A percentile compares a stretch with the other conserved stretches of the same genome.
phyloP scores from a whole-genome alignment of 2,113 vertebrate genomes.

The Platysteira castanea region DNA sequence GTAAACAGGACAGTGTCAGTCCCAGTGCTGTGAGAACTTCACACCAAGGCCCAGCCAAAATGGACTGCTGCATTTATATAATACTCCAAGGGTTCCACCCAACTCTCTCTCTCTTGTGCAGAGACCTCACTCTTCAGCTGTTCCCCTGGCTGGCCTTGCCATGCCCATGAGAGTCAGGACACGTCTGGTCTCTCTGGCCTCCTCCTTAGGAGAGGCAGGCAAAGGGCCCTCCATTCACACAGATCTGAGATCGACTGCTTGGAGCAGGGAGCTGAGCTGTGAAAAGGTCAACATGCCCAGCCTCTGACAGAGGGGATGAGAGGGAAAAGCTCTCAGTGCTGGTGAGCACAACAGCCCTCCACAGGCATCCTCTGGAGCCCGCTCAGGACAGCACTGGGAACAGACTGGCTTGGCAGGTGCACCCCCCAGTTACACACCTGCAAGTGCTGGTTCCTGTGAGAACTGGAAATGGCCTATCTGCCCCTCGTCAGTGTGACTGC shows the following conservation, averaged over 20 bases:
- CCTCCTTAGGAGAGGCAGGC: background rate
- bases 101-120: fast-evolving
- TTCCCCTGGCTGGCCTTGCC: background rate
- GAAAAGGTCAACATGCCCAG: background rate
- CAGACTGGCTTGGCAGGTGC: fast-evolving
- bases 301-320: fast-evolving
- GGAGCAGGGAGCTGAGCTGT: background rate
- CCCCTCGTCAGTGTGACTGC: fast-evolving
- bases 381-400: fast-evolving
- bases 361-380: background rate
- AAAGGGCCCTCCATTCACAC: background rate
- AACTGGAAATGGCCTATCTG: background rate
- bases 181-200: fast-evolving
- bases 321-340: background rate
- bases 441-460: fast-evolving
- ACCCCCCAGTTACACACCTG: background rate
- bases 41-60: background rate
- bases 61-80: background rate
- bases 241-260: background rate
- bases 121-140: background rate
- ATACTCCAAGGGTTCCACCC: background rate
- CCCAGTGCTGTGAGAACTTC: background rate
- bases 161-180: background rate
- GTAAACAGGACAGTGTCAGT: background rate
- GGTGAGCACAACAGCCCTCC: background rate